Conservation (phyloP, 2,113 vertebrate genomes). For the Rhegmatorhina hoffmannsi region DNA sequence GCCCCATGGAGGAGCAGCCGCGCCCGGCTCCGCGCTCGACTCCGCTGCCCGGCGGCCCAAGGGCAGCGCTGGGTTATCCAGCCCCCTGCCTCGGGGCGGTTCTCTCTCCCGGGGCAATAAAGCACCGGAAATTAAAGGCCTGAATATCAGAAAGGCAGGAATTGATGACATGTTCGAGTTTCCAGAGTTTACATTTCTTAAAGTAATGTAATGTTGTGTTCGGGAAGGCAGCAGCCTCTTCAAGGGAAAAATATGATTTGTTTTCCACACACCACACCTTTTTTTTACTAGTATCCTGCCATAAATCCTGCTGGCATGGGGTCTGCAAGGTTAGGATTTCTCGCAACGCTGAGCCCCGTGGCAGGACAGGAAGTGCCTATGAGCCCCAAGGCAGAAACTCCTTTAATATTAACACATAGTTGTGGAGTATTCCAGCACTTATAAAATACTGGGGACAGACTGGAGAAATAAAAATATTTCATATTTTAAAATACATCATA, state of each 20-base stretch:
- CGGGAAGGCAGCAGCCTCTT: neutral
- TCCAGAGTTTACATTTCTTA: neutral
- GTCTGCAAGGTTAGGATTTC: neutral
- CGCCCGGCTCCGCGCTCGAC: neutral
- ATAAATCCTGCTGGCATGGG: neutral
- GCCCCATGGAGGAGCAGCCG: neutral
- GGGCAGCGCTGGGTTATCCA: neutral
- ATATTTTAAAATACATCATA: neutral
- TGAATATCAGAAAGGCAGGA: neutral
- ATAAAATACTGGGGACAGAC: neutral
- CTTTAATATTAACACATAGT: neutral
- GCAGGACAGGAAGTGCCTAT: neutral
- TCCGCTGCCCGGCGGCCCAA: neutral
- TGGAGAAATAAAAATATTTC: neutral
- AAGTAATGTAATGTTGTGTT: neutral
- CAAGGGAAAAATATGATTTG: neutral
- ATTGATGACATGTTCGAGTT: neutral
- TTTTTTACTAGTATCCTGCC: fast-evolving
- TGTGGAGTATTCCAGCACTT: neutral
- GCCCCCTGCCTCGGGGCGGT: neutral
- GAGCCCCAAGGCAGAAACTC: neutral
- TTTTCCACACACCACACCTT: neutral
- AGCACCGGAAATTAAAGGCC: neutral
- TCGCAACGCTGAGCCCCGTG: neutral
- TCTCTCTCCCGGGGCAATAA: neutral